Conservation (phyloP, 2,113 vertebrate genomes). For the Phodopus roborovskii region DNA sequence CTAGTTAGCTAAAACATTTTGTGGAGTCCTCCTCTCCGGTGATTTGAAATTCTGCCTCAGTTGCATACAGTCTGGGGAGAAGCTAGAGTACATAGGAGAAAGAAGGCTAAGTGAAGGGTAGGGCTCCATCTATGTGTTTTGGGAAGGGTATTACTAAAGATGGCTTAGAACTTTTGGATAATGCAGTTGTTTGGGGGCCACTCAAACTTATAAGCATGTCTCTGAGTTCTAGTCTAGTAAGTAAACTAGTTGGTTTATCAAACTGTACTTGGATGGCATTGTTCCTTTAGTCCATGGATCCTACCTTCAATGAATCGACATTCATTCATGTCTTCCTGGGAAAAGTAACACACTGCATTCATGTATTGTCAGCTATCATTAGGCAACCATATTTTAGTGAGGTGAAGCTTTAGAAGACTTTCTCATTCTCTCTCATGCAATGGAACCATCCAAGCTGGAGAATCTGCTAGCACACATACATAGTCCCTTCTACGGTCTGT, state of each 20-base stretch:
- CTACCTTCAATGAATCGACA: not conserved
- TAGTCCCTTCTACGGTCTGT: not conserved
- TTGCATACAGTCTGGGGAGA: not conserved
- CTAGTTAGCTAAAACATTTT: no score
- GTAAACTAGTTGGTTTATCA: not conserved
- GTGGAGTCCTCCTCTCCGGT: no score
- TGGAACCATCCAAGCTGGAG: not conserved
- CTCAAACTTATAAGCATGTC: not conserved
- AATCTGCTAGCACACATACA: not conserved
- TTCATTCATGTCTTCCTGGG: not conserved
- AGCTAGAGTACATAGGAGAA: not conserved
- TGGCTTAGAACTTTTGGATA: not conserved
- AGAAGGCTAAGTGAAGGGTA: not conserved
- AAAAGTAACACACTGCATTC: not conserved
- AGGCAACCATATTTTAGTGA: constrained; percentile 7
- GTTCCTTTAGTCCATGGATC: not conserved
- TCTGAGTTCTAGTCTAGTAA: not conserved
- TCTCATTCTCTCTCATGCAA: not conserved
- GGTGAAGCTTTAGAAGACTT: not conserved
- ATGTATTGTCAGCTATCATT: not conserved
- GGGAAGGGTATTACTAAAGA: not conserved
- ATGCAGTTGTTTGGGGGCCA: not conserved
- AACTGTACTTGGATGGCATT: not conserved
- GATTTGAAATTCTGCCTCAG: not conserved
- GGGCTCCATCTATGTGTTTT: not conserved